phyloP scores from a whole-genome alignment of 2,797 vertebrate species.

The Atherinosoma microstoma region DNA sequence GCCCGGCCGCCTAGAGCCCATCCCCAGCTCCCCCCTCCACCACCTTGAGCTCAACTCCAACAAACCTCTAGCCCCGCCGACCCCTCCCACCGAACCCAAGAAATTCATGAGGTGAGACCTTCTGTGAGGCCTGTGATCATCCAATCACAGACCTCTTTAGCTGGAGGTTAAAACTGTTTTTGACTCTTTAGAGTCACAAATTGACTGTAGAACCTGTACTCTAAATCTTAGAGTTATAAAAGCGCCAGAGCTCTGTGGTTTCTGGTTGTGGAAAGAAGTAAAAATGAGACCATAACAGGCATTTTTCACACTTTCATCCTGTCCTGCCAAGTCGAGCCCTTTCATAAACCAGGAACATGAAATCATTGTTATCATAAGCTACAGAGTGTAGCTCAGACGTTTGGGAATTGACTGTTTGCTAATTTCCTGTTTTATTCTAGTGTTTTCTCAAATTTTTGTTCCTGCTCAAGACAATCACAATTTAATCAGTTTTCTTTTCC shows the following conservation, averaged over 20 bases:
- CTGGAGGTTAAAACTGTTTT: slow-evolving; percentile 20
- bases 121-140: slow-evolving; percentile 27
- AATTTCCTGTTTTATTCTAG: not conserved
- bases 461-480: no score
- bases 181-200: slow-evolving; percentile 12
- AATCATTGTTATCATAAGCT: slow-evolving; percentile 19
- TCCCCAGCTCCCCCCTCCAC: slow-evolving; percentile 97
- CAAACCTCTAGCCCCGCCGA: slow-evolving; percentile 96
- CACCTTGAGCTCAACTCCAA: slow-evolving; percentile 97
- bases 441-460: not conserved
- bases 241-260: slow-evolving; percentile 14
- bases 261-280: slow-evolving; percentile 31
- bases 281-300: slow-evolving; percentile 29
- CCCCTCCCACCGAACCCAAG: slow-evolving; percentile 98
- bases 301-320: slow-evolving; percentile 31
- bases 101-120: slow-evolving; percentile 97
- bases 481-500: no score
- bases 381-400: slow-evolving; percentile 11
- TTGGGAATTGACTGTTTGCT: slow-evolving; percentile 26
- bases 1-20: slow-evolving; percentile 93
- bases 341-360: slow-evolving; percentile 47
- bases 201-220: slow-evolving; percentile 17
- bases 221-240: not conserved
- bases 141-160: slow-evolving; percentile 47
- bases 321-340: slow-evolving; percentile 18